These are phyloP conservation scores for Drosophila pruinosa DNA, from an alignment of 1,140 invertebrate genomes.

Conservation along the genomic window DNA sequence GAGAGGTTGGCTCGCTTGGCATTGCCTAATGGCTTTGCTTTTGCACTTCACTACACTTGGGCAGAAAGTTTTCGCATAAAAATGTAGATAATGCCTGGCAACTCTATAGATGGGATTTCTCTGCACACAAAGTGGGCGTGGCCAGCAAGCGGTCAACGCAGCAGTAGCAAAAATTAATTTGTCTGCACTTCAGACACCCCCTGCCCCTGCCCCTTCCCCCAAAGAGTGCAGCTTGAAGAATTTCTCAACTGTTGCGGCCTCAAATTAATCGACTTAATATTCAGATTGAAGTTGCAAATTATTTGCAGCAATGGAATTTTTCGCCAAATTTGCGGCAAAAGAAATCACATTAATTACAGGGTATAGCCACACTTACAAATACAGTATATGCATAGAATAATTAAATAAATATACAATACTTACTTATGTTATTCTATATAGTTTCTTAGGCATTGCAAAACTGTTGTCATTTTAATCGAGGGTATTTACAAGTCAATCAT, in stretches of 20 bases:
- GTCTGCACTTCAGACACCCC: background rate
- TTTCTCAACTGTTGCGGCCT: constrained; percentile 3
- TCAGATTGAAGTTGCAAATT: constrained; percentile 15
- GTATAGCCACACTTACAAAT: background rate
- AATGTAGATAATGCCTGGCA: constrained; percentile 69
- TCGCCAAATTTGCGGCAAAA: background rate
- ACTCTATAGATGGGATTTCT: background rate
- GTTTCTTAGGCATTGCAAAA: too few species aligned
- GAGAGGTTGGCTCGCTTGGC: background rate
- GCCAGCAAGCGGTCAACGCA: constrained; percentile 28
- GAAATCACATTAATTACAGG: background rate
- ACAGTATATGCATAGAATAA: too few species aligned
- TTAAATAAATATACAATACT: too few species aligned
- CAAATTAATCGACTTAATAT: constrained; percentile 31
- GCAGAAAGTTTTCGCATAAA: constrained; percentile 73
- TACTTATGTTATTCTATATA: too few species aligned
- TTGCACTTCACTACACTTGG: constrained; percentile 68
- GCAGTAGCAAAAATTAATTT: constrained; percentile 33
- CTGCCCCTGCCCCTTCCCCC: too few species aligned
- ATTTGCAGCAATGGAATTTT: constrained; percentile 2
- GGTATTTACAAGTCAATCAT: background rate
- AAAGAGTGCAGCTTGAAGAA: background rate
- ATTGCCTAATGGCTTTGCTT: constrained; percentile 56
- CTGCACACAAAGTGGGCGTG: constrained; percentile 44
- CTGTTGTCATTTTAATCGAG: too few species aligned